A percentile compares a stretch with the other conserved stretches of the same genome.
These are phyloP conservation scores for Lepidonotus clava DNA, from an alignment of 2,888 invertebrate species.

Conservation along the genomic window DNA sequence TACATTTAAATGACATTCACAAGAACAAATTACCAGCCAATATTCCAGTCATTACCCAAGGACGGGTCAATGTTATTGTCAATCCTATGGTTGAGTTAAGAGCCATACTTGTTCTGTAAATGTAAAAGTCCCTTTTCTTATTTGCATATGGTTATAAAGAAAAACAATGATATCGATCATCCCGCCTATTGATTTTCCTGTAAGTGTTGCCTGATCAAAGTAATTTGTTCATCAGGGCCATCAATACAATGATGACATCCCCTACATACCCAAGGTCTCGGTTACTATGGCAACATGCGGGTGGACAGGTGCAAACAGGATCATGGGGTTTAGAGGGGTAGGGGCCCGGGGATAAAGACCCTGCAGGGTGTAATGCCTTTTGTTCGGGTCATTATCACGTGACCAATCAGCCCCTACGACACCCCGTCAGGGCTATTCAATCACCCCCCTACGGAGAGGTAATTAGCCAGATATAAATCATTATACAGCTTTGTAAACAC, in stretches of 20 bases:
- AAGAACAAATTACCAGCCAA: too few relatives aligned
- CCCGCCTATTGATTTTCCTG: background rate
- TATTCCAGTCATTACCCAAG: too few relatives aligned
- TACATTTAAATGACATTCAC: too few relatives aligned
- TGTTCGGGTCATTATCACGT: background rate
- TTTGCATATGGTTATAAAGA: too few relatives aligned
- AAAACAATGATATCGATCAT: too few relatives aligned
- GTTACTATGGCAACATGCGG: background rate
- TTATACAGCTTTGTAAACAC: background rate
- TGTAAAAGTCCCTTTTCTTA: too few relatives aligned
- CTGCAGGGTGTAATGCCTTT: background rate
- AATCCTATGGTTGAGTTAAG: too few relatives aligned
- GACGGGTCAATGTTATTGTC: too few relatives aligned
- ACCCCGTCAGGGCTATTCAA: too few relatives aligned
- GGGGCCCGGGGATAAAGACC: background rate
- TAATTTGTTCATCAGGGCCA: too few relatives aligned
- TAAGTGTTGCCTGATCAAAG: background rate
- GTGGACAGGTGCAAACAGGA: slow-evolving; percentile 6
- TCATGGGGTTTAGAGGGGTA: background rate
- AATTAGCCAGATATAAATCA: background rate
- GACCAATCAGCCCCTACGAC: background rate
- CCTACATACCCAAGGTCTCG: background rate
- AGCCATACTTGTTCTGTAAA: too few relatives aligned
- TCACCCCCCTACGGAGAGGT: background rate
- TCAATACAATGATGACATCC: too few relatives aligned